Evolutionary conservation across 2,888 invertebrate species (phyloP).

Genomic region (Nephrotoma flavescens): DNA sequence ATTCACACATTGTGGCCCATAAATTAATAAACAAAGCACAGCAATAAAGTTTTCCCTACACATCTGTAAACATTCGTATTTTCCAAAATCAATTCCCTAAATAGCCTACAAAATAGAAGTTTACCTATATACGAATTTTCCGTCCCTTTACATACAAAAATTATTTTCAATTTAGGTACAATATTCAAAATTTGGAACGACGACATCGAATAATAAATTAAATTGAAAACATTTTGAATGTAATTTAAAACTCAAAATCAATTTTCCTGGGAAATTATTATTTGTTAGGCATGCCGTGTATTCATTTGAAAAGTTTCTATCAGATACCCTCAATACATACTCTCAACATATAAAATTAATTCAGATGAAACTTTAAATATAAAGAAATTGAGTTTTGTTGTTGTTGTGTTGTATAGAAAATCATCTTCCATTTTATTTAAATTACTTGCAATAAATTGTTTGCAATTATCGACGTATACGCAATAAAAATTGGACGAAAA

Average conservation of each 20-base stretch:
- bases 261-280: neutral
- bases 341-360: too few relatives aligned
- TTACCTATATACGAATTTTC: neutral
- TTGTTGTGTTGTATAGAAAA: neutral
- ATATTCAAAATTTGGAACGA: neutral
- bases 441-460: neutral
- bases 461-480: neutral
- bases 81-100: neutral
- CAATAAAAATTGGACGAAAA: neutral
- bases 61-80: neutral
- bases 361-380: too few relatives aligned
- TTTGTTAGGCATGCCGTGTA: too few relatives aligned
- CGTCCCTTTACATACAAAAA: neutral
- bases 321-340: too few relatives aligned
- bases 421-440: neutral
- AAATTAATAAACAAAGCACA: neutral
- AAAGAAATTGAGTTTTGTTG: neutral
- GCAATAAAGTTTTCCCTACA: neutral
- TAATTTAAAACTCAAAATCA: neutral
- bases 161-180: neutral
- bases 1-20: neutral
- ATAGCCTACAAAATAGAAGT: neutral
- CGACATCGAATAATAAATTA: neutral
- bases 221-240: neutral
- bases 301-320: too few relatives aligned